Evolutionary conservation across 2,113 vertebrate species (phyloP), one percentile per base, ranked within the genome.

Genomic region (Carassius auratus): DNA sequence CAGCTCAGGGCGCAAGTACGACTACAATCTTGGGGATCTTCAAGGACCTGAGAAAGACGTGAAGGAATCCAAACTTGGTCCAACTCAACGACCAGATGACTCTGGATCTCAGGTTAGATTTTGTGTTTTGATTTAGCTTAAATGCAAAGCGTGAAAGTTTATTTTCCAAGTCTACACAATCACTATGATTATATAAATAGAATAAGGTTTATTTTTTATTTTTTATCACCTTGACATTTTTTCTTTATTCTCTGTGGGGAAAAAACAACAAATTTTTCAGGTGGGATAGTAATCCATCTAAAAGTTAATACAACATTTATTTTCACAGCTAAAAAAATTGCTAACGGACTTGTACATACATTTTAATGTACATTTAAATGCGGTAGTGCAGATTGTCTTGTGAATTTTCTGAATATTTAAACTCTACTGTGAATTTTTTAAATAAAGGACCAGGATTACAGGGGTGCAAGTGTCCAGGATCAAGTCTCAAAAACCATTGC

Each of bases 361-460:
- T 8, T 8, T 0, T 36, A 36, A 42, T 48, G 26, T 33, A 26
- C 15, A 55, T 36, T 50, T 2, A 36, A 50, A 55, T 3, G 8
- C 1, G 26, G 3, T 81, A 33, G 2, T 81, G 52, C 10, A 52
- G 38, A 64, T 66, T 26, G 57, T 17, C 14, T 45, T 81, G 23
- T 74, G 5, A 74, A 30, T 69, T 17, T 8, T 55, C 17, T 62
- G 36, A 42, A 42, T 69, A 48, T 87, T 88, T 42, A 69, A 88
- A 89, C 79, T 26, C 6, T 5, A n/a, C n/a, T 90, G 69, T 84
- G 26, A 38, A 89, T 88, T 17, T 30, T 73, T 84, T 81, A 73
- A 73, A 86, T 1, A 87, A 96, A 98, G 97, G 97, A 99, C 94
- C 97, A 97, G 92, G 97, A 99, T 94, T 99, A 99, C 92, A 95